phyloP scores from a whole-genome alignment of 2,113 vertebrate species.

The Opisthocomus hoazin region DNA sequence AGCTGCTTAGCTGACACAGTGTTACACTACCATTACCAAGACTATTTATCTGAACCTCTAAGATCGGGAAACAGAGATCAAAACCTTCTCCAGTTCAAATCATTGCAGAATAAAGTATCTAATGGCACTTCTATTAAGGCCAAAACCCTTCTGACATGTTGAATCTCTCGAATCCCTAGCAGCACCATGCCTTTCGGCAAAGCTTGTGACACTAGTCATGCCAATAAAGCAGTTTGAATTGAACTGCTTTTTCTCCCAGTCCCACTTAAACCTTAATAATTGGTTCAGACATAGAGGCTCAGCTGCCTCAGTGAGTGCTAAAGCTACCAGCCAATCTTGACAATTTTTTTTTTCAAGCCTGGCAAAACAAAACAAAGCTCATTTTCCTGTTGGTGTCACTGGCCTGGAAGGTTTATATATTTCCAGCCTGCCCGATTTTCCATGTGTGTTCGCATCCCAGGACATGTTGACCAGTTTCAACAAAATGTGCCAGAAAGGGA shows the following conservation, averaged over 20 bases:
- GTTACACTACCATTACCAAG: not conserved
- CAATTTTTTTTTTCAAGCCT: not conserved
- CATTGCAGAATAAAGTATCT: not conserved
- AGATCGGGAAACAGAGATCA: not conserved
- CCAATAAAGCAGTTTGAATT: slow-evolving; percentile 31
- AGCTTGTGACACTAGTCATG: not conserved
- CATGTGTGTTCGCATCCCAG: not conserved
- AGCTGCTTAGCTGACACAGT: not conserved
- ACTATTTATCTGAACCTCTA: not conserved
- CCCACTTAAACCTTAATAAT: slow-evolving; percentile 22
- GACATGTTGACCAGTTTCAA: not conserved
- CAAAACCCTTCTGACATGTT: not conserved
- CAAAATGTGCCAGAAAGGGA: not conserved
- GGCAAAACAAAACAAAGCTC: not conserved
- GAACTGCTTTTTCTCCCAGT: not conserved
- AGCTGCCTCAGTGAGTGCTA: not conserved
- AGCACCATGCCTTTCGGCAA: slow-evolving; percentile 35
- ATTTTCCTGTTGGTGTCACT: not conserved
- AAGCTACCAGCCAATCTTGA: not conserved
- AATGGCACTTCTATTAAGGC: not conserved
- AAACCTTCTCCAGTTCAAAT: not conserved
- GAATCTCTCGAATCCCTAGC: not conserved
- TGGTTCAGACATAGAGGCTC: not conserved
- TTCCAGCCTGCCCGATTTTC: not conserved
- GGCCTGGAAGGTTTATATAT: not conserved